A percentile compares a stretch with the other conserved stretches of the same genome.
Conservation (phyloP, 2,888 invertebrate genomes). For the Drosophila nigritarsus region DNA sequence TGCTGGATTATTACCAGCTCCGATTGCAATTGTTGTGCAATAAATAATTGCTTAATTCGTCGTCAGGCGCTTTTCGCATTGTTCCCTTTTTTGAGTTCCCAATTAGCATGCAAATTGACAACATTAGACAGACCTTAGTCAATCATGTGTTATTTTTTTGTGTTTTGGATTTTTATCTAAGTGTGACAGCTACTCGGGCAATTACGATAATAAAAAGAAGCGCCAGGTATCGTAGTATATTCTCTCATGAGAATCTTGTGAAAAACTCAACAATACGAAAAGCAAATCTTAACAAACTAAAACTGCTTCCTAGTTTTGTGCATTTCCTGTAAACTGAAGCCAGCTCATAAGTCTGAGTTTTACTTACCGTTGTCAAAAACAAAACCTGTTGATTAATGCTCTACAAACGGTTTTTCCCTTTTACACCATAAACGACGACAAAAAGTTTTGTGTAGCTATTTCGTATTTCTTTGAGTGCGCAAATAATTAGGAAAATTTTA, state of each 20-base stretch:
- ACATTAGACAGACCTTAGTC: slow-evolving; percentile 17
- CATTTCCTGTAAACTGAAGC: not conserved
- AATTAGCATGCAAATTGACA: slow-evolving; percentile 64
- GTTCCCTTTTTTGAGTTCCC: slow-evolving; percentile 41
- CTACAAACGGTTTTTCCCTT: slow-evolving; percentile 12
- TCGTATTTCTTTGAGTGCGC: slow-evolving; percentile 33
- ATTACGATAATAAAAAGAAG: slow-evolving; percentile 25
- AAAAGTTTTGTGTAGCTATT: slow-evolving; percentile 28
- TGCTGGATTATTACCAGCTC: slow-evolving; percentile 19
- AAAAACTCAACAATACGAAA: slow-evolving; percentile 4
- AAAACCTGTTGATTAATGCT: slow-evolving; percentile 53
- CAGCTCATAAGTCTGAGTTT: slow-evolving; percentile 10
- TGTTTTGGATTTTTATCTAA: slow-evolving; percentile 37
- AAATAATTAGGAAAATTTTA: slow-evolving; percentile 64
- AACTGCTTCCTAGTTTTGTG: not conserved
- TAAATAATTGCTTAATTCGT: slow-evolving; percentile 56
- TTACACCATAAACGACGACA: not conserved
- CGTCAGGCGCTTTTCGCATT: slow-evolving; percentile 31
- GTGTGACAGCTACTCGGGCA: slow-evolving; percentile 15
- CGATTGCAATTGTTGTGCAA: slow-evolving; percentile 49
- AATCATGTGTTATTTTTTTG: slow-evolving; percentile 39
- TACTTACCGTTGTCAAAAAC: slow-evolving; percentile 15
- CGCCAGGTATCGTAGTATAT: slow-evolving; percentile 1
- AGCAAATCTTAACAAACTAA: not conserved
- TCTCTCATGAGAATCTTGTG: not conserved